These are phyloP conservation scores for Papilio protenor DNA, from an alignment of 2,888 invertebrate species.

Conservation along the genomic window DNA sequence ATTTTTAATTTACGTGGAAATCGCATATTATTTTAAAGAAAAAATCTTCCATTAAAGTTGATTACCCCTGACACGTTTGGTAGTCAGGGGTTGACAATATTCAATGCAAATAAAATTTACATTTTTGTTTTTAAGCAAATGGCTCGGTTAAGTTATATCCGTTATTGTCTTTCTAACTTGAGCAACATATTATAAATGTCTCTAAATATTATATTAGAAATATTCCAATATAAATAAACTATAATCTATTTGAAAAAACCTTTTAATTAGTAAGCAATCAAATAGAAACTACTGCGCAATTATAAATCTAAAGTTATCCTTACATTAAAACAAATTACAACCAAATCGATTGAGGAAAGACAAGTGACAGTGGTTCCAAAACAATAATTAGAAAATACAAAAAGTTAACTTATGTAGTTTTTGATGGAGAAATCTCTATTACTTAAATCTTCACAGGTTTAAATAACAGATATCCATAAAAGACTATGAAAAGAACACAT, in stretches of 20 bases:
- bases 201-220: conserved; percentile 53
- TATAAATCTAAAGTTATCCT: conserved; percentile 40
- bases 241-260: conserved; percentile 54
- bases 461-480: not conserved
- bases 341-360: conserved; percentile 28
- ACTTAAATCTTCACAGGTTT: not conserved
- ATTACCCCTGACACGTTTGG: not conserved
- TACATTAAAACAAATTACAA: conserved; percentile 48
- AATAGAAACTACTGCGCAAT: conserved; percentile 45
- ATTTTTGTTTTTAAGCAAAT: not conserved
- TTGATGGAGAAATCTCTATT: not conserved
- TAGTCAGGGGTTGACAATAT: conserved; percentile 1
- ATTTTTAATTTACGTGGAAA: not conserved
- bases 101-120: not conserved
- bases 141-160: not conserved
- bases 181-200: conserved; percentile 61
- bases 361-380: conserved; percentile 30
- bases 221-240: conserved; percentile 57
- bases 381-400: not conserved
- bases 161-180: conserved; percentile 59
- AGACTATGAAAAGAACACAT: not conserved
- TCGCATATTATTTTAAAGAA: not conserved
- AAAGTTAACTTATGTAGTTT: not conserved
- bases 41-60: not conserved
- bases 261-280: conserved; percentile 51